Evolutionary conservation across 2,888 invertebrate genomes (phyloP).

Genomic region (Parthenolecanium corni): DNA sequence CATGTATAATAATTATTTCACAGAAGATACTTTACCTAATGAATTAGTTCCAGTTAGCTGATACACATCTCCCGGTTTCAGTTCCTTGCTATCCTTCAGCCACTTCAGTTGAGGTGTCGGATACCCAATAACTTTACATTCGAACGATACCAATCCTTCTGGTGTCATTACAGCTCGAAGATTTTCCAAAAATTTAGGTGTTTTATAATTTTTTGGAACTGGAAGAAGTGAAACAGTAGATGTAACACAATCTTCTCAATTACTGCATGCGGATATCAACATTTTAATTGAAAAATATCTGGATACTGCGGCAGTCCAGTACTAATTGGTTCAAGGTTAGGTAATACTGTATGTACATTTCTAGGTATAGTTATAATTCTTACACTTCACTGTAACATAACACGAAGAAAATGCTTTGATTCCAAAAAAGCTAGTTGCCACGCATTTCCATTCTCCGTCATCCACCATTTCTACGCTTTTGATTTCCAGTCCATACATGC

Average conservation of each 20-base stretch:
- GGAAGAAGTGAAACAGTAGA: constrained; percentile 33
- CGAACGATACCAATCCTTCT: constrained; percentile 83
- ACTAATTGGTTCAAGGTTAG: neutral
- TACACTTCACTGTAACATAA: constrained; percentile 48
- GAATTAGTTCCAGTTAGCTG: constrained; percentile 84
- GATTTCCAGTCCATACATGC: constrained; percentile 65
- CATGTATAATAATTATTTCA: no score
- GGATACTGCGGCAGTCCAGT: neutral
- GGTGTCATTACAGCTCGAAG: constrained; percentile 79
- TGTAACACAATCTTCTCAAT: no score
- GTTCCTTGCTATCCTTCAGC: constrained; percentile 86
- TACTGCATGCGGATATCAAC: neutral
- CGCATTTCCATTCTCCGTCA: constrained; percentile 83
- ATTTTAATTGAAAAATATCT: neutral
- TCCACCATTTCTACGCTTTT: constrained; percentile 64
- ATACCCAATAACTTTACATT: constrained; percentile 85
- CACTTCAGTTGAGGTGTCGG: constrained; percentile 76
- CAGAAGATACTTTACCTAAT: constrained; percentile 42
- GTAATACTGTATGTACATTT: no score
- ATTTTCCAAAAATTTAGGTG: constrained; percentile 81
- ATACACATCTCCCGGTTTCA: constrained; percentile 85
- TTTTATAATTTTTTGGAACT: constrained; percentile 83
- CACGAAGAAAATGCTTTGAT: constrained; percentile 64
- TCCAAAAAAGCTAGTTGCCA: constrained; percentile 64
- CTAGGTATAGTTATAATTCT: no score